Evolutionary conservation across 2,888 invertebrate genomes (phyloP), one percentile per base, ranked within the genome.

Genomic region (Sinopyrophorus schimmeli): DNA sequence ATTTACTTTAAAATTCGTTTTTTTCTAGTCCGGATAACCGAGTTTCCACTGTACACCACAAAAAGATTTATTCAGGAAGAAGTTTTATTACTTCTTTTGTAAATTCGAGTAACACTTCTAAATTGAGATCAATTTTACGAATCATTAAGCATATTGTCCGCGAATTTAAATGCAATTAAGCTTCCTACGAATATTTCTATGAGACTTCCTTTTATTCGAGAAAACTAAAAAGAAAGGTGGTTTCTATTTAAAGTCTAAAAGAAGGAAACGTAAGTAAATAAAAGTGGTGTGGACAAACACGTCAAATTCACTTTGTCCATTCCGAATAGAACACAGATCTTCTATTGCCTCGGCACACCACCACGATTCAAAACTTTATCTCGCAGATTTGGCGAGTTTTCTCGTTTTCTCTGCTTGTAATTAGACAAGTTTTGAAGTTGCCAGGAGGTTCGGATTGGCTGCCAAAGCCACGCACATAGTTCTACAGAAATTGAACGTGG

Each of bases 361-460:
- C 48, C 55, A 54, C 60, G 54, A 44, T 54, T 59, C 50, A 56
- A 57, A 58, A 62, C 61, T 64, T 61, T 62, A 62, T 62, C 61
- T 52, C n/a, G n/a, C 52, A 65, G 65, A 66, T 66, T 66, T 66
- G 62, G 60, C 56, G 62, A 66, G 64, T 66, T 65, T 63, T 65
- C 62, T 61, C 58, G 60, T 64, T 63, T 63, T 62, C 63, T 63
- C 61, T 54, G 58, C 56, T 55, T 60, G 62, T 66, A 66, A 66
- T 66, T 66, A 65, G 63, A 64, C 66, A 66, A 65, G 65, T 66
- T 65, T 64, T 58, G 53, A 52, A 63, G 63, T 62, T 64, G 59
- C 57, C 34, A 55, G 58, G 53, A 61, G 62, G 59, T 55, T 57
- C 58, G 54, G 61, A 59, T 63, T 61, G 61, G 50, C 60, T 60